Evolutionary conservation across 1,140 invertebrate species (phyloP).

Genomic region (Artemia franciscana): DNA sequence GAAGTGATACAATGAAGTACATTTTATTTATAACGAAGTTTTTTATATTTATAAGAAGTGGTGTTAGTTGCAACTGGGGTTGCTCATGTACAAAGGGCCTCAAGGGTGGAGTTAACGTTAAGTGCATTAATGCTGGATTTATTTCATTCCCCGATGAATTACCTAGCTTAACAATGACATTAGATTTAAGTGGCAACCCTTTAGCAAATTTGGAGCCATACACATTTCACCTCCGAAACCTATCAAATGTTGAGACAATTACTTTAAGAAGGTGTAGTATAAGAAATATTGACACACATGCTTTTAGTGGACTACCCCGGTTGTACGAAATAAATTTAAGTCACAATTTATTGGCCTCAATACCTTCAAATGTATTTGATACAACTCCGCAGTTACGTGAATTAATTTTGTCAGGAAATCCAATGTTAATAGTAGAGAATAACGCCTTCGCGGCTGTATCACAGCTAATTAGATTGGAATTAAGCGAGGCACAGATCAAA

Average conservation of each 20-base stretch:
- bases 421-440: conserved; percentile 36
- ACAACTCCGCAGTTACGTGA: conserved; percentile 46
- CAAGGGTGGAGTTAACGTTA: not conserved
- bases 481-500: conserved; percentile 39
- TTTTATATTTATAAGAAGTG: too few relatives aligned
- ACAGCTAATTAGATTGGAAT: conserved; percentile 41
- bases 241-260: conserved; percentile 4
- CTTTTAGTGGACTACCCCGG: conserved; percentile 42
- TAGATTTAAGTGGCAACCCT: conserved; percentile 8
- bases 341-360: conserved; percentile 34
- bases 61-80: too few relatives aligned
- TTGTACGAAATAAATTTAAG: conserved; percentile 53
- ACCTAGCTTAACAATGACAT: not conserved
- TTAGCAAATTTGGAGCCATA: conserved; percentile 1
- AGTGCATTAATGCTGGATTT: not conserved
- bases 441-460: conserved; percentile 39
- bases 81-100: not conserved
- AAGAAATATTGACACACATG: conserved; percentile 31
- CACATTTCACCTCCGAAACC: not conserved
- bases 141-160: not conserved
- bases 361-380: conserved; percentile 42
- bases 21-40: too few relatives aligned
- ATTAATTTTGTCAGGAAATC: conserved; percentile 42
- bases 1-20: too few relatives aligned
- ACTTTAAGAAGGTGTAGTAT: conserved; percentile 26